phyloP scores from a whole-genome alignment of 1,140 invertebrate genomes.

The Trachelipus rathkii region DNA sequence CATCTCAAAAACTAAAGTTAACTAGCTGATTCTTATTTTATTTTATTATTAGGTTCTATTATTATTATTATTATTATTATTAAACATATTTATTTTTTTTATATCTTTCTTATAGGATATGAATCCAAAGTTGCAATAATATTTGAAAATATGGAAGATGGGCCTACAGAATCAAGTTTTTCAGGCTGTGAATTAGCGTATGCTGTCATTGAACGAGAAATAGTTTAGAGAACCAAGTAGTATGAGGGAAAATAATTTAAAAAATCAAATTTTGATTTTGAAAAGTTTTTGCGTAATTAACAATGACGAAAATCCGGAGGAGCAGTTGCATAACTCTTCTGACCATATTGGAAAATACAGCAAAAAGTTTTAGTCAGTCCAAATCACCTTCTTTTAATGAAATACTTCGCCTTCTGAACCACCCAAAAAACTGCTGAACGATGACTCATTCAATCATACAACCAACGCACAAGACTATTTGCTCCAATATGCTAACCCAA shows the following conservation, averaged over 20 bases:
- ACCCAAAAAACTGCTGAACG: neutral
- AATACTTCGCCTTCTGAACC: neutral
- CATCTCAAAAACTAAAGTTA: no score
- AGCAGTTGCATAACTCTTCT: neutral
- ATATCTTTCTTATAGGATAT: neutral
- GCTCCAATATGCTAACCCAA: no score
- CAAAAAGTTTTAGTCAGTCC: neutral
- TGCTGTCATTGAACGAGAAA: no score
- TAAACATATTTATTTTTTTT: no score
- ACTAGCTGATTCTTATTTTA: no score
- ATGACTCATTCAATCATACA: neutral
- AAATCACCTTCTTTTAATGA: neutral
- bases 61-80: no score
- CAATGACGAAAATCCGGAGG: neutral
- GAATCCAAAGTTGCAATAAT: neutral
- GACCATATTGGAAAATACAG: neutral
- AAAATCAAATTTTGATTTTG: neutral
- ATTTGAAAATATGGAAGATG: neutral
- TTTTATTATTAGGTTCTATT: no score
- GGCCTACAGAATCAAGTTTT: neutral
- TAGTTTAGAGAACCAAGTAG: neutral
- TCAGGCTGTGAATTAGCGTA: neutral
- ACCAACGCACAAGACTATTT: no score
- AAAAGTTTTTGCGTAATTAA: neutral
- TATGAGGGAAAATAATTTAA: neutral